Evolutionary conservation across 2,888 invertebrate genomes (phyloP).

Genomic region (Caenorhabditis japonica): DNA sequence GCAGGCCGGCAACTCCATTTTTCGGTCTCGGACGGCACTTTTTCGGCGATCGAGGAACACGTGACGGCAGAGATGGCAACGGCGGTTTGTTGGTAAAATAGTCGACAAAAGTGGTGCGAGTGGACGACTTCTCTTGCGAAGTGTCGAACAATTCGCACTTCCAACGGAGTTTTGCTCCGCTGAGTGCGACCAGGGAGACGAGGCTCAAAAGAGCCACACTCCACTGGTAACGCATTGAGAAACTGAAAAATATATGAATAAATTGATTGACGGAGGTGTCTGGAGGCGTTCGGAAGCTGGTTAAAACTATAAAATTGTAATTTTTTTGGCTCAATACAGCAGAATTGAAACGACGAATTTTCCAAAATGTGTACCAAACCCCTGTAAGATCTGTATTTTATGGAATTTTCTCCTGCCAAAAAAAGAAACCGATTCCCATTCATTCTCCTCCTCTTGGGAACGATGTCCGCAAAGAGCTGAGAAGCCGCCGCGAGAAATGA

Average conservation of each 20-base stretch:
- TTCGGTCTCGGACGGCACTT: constrained; percentile 32
- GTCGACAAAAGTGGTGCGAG: constrained; percentile 20
- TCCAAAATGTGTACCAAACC: too few relatives aligned
- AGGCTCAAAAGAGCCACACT: constrained; percentile 19
- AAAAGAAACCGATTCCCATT: constrained; percentile 5
- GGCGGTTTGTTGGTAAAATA: constrained; percentile 8
- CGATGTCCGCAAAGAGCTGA: constrained; percentile 11
- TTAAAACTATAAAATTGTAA: too few relatives aligned
- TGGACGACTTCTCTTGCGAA: constrained; percentile 18
- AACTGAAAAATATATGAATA: constrained; percentile 6
- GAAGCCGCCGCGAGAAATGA: constrained; percentile 29
- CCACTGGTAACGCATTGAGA: constrained; percentile 10
- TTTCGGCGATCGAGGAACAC: constrained; percentile 15
- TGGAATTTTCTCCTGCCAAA: too few relatives aligned
- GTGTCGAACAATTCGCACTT: constrained; percentile 43
- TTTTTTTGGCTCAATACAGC: too few relatives aligned
- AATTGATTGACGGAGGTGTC: too few relatives aligned
- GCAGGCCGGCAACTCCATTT: constrained; percentile 21
- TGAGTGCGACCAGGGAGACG: constrained; percentile 25
- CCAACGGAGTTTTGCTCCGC: constrained; percentile 39
- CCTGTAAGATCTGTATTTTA: too few relatives aligned
- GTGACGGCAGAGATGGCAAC: constrained; percentile 10
- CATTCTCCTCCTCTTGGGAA: constrained; percentile 23
- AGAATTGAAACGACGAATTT: too few relatives aligned
- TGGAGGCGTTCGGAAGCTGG: too few relatives aligned